Evolutionary conservation across 2,888 invertebrate species (phyloP).

Genomic region (Amphiduros pacificus): DNA sequence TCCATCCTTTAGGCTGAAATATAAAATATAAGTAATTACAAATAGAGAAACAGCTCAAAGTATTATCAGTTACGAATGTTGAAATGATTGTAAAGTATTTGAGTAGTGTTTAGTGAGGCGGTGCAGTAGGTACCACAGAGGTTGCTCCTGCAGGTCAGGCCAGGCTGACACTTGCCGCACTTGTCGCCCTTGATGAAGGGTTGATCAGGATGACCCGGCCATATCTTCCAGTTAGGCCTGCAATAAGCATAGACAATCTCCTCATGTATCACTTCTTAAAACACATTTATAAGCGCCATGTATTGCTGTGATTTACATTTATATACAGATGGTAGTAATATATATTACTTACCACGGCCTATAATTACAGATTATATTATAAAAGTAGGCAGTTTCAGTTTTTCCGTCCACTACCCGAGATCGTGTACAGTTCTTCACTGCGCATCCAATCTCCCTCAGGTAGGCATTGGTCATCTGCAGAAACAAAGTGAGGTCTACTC

Average conservation of each 20-base stretch:
- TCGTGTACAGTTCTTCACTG: not conserved
- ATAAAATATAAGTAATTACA: too few relatives aligned
- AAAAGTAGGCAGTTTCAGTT: not conserved
- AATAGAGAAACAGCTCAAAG: too few relatives aligned
- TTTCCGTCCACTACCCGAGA: not conserved
- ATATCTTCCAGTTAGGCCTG: not conserved
- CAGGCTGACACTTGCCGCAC: not conserved
- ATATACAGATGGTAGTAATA: too few relatives aligned
- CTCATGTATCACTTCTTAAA: too few relatives aligned
- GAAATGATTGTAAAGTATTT: too few relatives aligned
- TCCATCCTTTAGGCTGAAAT: too few relatives aligned
- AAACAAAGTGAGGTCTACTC: too few relatives aligned
- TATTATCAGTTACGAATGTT: too few relatives aligned
- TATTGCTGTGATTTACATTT: too few relatives aligned
- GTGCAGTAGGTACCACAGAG: not conserved
- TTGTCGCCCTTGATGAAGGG: not conserved
- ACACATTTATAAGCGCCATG: too few relatives aligned
- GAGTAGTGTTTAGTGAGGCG: too few relatives aligned
- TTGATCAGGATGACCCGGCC: not conserved
- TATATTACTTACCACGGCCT: not conserved
- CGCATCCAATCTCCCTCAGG: not conserved
- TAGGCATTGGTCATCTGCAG: not conserved
- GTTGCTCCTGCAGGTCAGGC: not conserved
- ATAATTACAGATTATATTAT: not conserved
- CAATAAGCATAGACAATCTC: too few relatives aligned